Evolutionary conservation across 2,888 invertebrate species (phyloP).

Genomic region (Griposia aprilina): DNA sequence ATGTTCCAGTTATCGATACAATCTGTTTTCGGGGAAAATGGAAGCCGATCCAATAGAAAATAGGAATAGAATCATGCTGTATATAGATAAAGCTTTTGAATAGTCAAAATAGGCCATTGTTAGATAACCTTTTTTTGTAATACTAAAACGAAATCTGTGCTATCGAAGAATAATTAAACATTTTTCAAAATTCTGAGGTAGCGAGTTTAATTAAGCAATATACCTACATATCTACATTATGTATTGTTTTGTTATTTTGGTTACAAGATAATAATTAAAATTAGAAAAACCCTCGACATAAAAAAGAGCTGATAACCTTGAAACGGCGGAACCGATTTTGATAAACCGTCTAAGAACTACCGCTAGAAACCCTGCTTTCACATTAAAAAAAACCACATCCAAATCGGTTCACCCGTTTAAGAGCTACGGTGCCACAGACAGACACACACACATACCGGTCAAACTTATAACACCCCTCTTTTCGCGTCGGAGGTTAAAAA

Average conservation of each 20-base stretch:
- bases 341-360: too few species aligned
- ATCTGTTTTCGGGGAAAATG: constrained; percentile 56
- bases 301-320: too few species aligned
- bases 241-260: background rate
- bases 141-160: background rate
- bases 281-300: too few species aligned
- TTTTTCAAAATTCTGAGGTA: background rate
- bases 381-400: too few species aligned
- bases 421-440: too few species aligned
- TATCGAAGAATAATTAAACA: background rate
- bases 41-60: constrained; percentile 42
- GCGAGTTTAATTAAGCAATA: background rate
- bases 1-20: constrained; percentile 53
- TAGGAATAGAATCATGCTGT: constrained; percentile 32
- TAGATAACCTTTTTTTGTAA: background rate
- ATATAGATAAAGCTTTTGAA: constrained; percentile 2
- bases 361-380: too few species aligned
- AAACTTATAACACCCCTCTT: too few species aligned
- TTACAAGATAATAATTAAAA: background rate
- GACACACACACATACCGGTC: too few species aligned
- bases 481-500: too few species aligned
- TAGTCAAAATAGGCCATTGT: background rate
- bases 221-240: background rate
- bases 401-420: too few species aligned
- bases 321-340: too few species aligned